Conservation (phyloP, 92 coral and sea anemone species). For the Parazoanthus darwini region DNA sequence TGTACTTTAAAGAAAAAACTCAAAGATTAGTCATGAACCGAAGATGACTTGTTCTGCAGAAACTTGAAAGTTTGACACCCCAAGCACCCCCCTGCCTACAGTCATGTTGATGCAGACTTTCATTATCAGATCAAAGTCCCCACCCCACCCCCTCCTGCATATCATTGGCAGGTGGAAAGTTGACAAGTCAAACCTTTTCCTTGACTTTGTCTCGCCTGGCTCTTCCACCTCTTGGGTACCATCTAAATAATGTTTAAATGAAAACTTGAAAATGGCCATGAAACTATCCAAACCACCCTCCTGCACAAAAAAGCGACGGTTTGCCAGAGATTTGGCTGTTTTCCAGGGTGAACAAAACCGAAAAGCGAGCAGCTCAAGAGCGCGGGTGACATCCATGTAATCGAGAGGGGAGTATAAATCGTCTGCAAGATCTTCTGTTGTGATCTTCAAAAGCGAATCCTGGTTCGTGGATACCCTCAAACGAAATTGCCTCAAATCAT, state of each 20-base stretch:
- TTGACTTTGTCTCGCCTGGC: no score
- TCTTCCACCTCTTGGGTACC: not conserved
- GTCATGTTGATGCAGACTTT: no score
- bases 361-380: slow-evolving; percentile 9
- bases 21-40: no score
- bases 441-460: not conserved
- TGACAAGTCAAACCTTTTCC: no score
- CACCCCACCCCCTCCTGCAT: no score
- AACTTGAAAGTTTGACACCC: no score
- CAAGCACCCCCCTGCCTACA: no score
- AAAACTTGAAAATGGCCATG: slow-evolving; percentile 57
- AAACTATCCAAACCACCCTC: slow-evolving; percentile 79
- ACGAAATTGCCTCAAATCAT: slow-evolving; percentile 47
- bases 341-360: slow-evolving; percentile 70
- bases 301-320: slow-evolving; percentile 82
- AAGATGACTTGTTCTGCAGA: no score
- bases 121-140: not conserved
- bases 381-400: slow-evolving; percentile 22
- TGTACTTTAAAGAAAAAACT: no score
- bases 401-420: not conserved
- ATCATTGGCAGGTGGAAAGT: no score
- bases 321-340: slow-evolving; percentile 50
- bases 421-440: not conserved
- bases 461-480: slow-evolving; percentile 12
- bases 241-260: slow-evolving; percentile 3